Base-by-base conservation (phyloP, 2,113 vertebrate genomes). In the Gymnarchus niloticus region DNA sequence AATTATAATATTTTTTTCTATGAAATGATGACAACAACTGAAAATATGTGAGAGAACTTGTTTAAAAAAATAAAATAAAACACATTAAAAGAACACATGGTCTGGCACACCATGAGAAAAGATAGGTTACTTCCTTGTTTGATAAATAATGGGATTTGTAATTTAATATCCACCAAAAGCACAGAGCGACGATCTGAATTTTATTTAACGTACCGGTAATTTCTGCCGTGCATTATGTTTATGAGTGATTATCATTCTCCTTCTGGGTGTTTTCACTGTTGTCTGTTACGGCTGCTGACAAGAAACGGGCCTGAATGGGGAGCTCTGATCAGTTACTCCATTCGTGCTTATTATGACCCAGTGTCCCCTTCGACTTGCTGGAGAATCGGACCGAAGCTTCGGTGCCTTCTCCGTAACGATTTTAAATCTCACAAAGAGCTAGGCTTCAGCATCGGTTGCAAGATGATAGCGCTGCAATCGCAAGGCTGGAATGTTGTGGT, bases 101-200 rank as follows among this genome's bases (percentile, higher is more conserved):
- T 33, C 65, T 73, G 65, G 65, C 65, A 73, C 28, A 73, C 33
- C 65, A 73, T 73, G 65, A 73, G 33, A 73, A 73, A 73, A 73
- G 65, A 73, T 73, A 33, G 65, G 65, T 41, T 41, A 73, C 65
- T 73, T 73, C 65, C 33, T 73, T 19, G 33, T 73, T 41, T 73
- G 19, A 73, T 73, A 73, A 41, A 73, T 73, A 73, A 73, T 37
- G 33, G 65, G 33, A 41, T 73, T 41, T 73, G 65, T 73, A 73
- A 73, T 28, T 19, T 73, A 73, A 73, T 41, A 73, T 73, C 65
- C 41, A 73, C 33, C 28, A 73, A 17, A 19, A 41, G 65, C 65
- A 73, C 12, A 73, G 33, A 5, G 28, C 33, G 33, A 73, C 41
- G 65, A 41, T 73, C 33, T 41, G 65, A 73, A 28, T 73, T 73